These are phyloP conservation scores for Ephestia elutella DNA, from an alignment of 1,140 invertebrate species.

Conservation along the genomic window DNA sequence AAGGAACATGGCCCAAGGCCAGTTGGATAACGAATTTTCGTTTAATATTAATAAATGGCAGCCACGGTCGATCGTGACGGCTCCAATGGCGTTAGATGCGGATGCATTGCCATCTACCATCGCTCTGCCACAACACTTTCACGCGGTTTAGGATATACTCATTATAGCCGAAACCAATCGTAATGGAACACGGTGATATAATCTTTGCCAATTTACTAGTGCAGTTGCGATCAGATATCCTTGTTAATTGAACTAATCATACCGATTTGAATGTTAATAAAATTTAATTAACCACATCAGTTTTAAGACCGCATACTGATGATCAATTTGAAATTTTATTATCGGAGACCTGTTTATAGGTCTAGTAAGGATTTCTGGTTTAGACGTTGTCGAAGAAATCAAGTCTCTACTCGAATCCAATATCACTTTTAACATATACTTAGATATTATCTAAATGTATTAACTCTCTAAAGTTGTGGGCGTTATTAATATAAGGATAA, in stretches of 20 bases:
- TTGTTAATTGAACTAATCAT: not conserved
- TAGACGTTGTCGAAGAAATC: too few species aligned
- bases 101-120: conserved; percentile 42
- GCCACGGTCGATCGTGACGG: conserved; percentile 60
- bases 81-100: conserved; percentile 46
- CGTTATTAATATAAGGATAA: conserved; percentile 53
- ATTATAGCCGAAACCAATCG: conserved; percentile 34
- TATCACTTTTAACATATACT: not conserved
- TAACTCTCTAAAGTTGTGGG: conserved; percentile 25
- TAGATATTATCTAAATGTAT: not conserved
- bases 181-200: conserved; percentile 41
- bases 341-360: too few species aligned
- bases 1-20: conserved; percentile 65
- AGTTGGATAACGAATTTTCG: conserved; percentile 72
- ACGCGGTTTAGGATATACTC: conserved; percentile 25
- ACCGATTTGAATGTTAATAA: not conserved
- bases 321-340: too few species aligned
- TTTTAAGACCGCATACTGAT: too few species aligned
- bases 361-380: too few species aligned
- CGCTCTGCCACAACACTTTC: conserved; percentile 44
- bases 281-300: not conserved
- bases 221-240: conserved; percentile 1
- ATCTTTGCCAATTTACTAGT: conserved; percentile 20
- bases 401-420: too few species aligned
- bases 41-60: conserved; percentile 72